Percentiles rank a stretch among this genome's conserved stretches.
Evolutionary conservation across 1,140 invertebrate species (phyloP).

Genomic region (Laupala kohalensis): DNA sequence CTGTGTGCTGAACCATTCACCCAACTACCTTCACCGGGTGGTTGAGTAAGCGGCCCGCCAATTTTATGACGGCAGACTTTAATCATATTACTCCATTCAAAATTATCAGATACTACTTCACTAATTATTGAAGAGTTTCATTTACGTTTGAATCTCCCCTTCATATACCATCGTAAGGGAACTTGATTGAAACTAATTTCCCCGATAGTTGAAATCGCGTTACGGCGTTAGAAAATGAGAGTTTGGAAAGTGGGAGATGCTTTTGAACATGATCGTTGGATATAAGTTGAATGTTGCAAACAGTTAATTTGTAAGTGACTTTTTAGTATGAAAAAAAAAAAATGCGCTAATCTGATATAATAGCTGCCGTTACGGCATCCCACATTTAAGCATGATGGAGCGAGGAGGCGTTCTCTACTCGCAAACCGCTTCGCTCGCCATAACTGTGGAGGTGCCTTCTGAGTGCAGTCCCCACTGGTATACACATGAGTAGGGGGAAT

Average conservation of each 20-base stretch:
- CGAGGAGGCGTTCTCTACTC: too few species aligned
- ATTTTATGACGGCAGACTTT: background rate
- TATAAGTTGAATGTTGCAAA: background rate
- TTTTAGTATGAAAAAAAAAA: background rate
- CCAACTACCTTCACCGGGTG: too few species aligned
- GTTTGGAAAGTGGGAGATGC: background rate
- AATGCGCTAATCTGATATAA: background rate
- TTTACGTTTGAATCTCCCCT: background rate
- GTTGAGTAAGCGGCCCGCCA: background rate
- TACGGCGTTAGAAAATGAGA: background rate
- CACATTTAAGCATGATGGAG: too few species aligned
- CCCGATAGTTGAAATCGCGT: background rate
- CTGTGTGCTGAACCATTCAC: too few species aligned
- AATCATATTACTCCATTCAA: background rate
- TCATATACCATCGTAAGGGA: background rate
- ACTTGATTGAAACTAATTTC: background rate
- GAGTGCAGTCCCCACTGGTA: background rate
- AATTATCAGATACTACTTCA: background rate
- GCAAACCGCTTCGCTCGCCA: too few species aligned
- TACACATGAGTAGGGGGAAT: background rate
- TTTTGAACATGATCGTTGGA: background rate
- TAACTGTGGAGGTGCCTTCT: background rate
- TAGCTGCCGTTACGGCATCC: too few species aligned
- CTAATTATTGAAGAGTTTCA: background rate
- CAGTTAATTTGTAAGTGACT: background rate